These are phyloP conservation scores for Stercorarius parasiticus DNA, from an alignment of 2,113 vertebrate genomes.

Conservation along the genomic window DNA sequence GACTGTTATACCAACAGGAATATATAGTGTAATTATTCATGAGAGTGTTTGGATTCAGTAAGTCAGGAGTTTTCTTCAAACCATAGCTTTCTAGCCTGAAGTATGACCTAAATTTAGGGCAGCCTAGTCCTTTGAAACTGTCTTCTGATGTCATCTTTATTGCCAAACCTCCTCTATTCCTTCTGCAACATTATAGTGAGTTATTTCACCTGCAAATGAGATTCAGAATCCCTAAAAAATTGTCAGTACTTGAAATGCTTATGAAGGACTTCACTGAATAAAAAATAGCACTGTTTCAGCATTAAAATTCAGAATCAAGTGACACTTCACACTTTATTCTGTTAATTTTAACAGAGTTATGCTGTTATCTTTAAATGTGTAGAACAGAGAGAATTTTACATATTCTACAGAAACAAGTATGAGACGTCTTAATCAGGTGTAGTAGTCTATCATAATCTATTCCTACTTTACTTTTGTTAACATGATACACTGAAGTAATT, in stretches of 20 bases:
- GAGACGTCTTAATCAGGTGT: conserved; percentile 60
- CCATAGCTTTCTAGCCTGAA: background rate
- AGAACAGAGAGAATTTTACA: conserved; percentile 35
- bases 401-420: conserved; percentile 33
- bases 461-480: conserved; percentile 27
- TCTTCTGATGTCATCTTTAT: background rate
- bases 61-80: background rate
- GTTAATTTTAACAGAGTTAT: conserved; percentile 60
- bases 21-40: background rate
- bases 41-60: background rate
- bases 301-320: conserved; percentile 66
- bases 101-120: background rate
- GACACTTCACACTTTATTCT: conserved; percentile 67
- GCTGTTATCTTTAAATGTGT: conserved; percentile 38
- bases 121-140: background rate
- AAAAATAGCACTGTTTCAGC: conserved; percentile 43
- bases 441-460: conserved; percentile 50
- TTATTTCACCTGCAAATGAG: conserved; percentile 36
- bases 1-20: background rate
- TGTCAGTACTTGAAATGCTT: conserved; percentile 7
- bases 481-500: background rate
- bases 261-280: conserved; percentile 38
- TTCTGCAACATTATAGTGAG: background rate
- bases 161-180: background rate
- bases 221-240: conserved; percentile 22